Base-by-base conservation (phyloP, 2,888 invertebrate genomes). In the Acholoe squamosa region DNA sequence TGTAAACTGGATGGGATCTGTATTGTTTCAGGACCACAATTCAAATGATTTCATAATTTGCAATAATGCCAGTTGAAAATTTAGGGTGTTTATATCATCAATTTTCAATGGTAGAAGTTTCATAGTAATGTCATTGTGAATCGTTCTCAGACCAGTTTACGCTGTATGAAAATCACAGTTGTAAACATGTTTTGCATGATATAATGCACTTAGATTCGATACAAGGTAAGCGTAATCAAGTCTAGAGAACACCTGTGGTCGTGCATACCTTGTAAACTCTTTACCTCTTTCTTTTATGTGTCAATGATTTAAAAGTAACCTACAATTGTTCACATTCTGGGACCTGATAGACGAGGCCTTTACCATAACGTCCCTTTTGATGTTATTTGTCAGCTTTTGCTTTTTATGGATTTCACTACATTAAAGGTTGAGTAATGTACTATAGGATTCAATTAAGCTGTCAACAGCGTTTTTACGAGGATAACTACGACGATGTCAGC, bases 161-260 rank as follows among this genome's bases (percentile, higher is more conserved):
- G 61, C 61, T n/a, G 43, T 43, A 10, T 10, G 43, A 43, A 3
- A 43, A 43, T 43, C 43, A 10, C 43, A 43, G 43, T 43, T 43
- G 43, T 43, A 61, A n/a, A 61, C 19, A 1, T n/a, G 61, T 61
- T n/a, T 61, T 61, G 61, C 61, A 61, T 61, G 61, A 61, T 61
- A 14, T 14, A 61, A 61, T 61, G n/a, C 61, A 61, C 61, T n/a
- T 61, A 61, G 61, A 61, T 61, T 61, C 19, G 1, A 61, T n/a
- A 61, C 61, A 61, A 61, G 14, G 61, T 43, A 61, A 61, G 61
- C n/a, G n/a, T 61, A n/a, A 61, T 61, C n/a, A n/a, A 61, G 61
- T 61, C n/a, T n/a, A 61, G n/a, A 61, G 61, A n/a, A 19, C n/a
- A 61, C n/a, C 19, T 61, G 61, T 61, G n/a, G n/a, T 43, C 43